Evolutionary conservation across 2,888 invertebrate genomes (phyloP), one percentile per base, ranked within the genome.

Genomic region (Tortricodes alternella): DNA sequence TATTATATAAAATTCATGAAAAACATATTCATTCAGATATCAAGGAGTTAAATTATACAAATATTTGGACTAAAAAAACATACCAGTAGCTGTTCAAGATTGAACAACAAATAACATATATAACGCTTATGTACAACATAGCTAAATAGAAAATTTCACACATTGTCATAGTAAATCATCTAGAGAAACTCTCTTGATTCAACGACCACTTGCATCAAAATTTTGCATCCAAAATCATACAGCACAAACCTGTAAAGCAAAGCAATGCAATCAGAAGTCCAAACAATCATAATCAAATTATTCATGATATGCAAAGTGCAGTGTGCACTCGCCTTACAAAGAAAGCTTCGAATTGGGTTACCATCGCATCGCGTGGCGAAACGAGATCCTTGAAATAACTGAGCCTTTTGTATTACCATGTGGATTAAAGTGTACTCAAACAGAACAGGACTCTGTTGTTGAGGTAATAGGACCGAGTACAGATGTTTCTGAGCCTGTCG

Each of bases 291-390:
- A n/a, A 9, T 15, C n/a, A n/a, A 11, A 29, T 3, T 24, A 39
- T 38, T 29, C 38, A 29, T 49, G 29, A 39, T 19, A 38, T 27
- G 15, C 16, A 13, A 16, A 38, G 38, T 46, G 6, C 27, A 46
- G 4, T 39, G 46, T 53, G 46, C 18, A 46, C 32, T 39, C 18
- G 53, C 34, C 39, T 46, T 53, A 53, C 39, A 46, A 53, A 46
- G 53, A 53, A 53, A 53, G 53, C 39, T 32, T n/a, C 16, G 24
- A 39, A 34, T 39, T 53, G 46, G 46, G 51, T 51, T 35, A 51
- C 32, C 15, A 23, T 23, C 24, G 24, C 18, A 29, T 37, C 21
- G 23, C 35, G 38, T 46, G 39, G 21, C 24, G 34, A 39, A 53
- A 46, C 46, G 34, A 46, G 46, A 38, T 53, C 53, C 53, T 53